Evolutionary conservation across 2,888 invertebrate genomes (phyloP).

Genomic region (Oxycera nigricornis): DNA sequence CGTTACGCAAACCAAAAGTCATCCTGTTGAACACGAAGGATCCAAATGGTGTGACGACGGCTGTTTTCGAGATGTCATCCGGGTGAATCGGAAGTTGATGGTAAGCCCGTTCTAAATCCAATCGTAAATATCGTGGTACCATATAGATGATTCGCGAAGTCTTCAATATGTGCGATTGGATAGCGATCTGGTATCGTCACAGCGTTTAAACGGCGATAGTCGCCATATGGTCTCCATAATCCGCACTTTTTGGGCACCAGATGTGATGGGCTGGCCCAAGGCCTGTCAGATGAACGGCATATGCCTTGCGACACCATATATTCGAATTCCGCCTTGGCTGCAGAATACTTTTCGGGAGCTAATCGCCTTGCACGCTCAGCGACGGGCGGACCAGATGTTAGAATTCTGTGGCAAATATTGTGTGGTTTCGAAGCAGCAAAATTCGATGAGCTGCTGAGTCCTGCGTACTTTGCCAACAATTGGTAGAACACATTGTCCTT

Average conservation of each 20-base stretch:
- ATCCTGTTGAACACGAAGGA: neutral
- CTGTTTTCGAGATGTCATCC: neutral
- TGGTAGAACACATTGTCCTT: no score
- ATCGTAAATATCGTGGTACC: constrained; percentile 50
- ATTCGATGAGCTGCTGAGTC: neutral
- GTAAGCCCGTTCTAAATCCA: constrained; percentile 46
- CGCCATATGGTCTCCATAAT: constrained; percentile 52
- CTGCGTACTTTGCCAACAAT: no score
- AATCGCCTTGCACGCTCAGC: constrained; percentile 6
- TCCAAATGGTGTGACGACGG: neutral
- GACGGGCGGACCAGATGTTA: neutral
- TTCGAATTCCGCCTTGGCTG: constrained; percentile 29
- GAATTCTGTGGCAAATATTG: neutral
- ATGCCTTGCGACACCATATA: constrained; percentile 53
- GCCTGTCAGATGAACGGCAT: constrained; percentile 55
- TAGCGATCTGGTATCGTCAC: constrained; percentile 53
- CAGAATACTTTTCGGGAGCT: neutral
- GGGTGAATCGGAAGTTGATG: constrained; percentile 3
- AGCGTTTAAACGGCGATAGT: constrained; percentile 52
- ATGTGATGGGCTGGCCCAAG: constrained; percentile 57
- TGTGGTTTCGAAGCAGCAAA: neutral
- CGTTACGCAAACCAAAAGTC: neutral
- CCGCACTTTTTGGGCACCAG: constrained; percentile 47
- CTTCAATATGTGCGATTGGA: constrained; percentile 52
- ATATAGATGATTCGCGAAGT: constrained; percentile 47